Evolutionary conservation across 1,140 invertebrate species (phyloP), one percentile per base, ranked within the genome.

Genomic region (Ostrea edulis): DNA sequence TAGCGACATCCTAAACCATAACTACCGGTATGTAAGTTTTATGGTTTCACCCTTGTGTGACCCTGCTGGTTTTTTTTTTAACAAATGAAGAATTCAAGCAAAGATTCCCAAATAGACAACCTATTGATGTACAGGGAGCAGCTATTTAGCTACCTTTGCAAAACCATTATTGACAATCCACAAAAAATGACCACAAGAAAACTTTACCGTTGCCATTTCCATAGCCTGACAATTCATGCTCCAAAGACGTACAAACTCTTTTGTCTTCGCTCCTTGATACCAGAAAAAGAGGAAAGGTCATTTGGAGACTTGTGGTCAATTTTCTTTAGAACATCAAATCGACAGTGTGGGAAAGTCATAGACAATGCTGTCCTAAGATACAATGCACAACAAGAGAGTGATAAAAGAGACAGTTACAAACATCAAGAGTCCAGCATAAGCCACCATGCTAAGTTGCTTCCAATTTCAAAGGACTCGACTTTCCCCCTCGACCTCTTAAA

Each of bases 361-460:
- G 65, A 71, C 12, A 71, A 71, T 71, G 65, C 65, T 71, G 11
- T 71, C 4, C 14, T 71, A 71, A 58, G 55, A 12, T 58, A 58
- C 55, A 58, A 58, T 12, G 55, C 55, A 17, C 55, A 58, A 58
- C 55, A 58, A 58, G 12, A 58, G 20, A 58, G 55, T 58, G 51
- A 71, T 17, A 84, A 68, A 81, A 11, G 14, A 8, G 82, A 87
- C 22, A 71, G 22, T 7, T 84, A 84, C 0, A 20, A 22, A n/a
- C 29, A 68, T 0, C 82, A 84, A 1, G 87, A 88, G 2, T 84
- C 81, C 12, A 58, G 35, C 25, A 77, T 88, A 14, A 84, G 82
- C 68, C 55, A 83, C 22, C 87, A 88, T n/a, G 58, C 87, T 20
- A 65, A 58, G 9, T n/a, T 87, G 17, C 65, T 88, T n/a, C 87